These are phyloP conservation scores for Phalloptychus januarius DNA, from an alignment of 2,797 vertebrate species.

Conservation along the genomic window DNA sequence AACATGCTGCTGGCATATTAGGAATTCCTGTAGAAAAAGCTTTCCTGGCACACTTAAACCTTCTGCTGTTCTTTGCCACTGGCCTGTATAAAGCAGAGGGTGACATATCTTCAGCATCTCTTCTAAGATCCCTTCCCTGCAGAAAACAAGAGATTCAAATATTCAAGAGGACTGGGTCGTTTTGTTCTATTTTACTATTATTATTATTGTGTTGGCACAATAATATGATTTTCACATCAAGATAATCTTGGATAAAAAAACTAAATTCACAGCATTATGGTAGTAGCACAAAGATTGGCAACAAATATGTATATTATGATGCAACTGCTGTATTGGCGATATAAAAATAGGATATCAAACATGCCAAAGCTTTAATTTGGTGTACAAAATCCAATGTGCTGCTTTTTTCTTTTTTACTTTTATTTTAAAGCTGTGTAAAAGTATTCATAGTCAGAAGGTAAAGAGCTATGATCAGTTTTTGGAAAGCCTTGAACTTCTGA, in stretches of 20 bases:
- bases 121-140: not conserved
- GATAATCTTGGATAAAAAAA: not conserved
- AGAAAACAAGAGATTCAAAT: not conserved
- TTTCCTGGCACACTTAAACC: conserved; percentile 39
- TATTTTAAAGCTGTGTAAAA: too few species aligned
- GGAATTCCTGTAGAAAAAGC: conserved; percentile 30
- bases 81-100: conserved; percentile 31
- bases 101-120: conserved; percentile 14
- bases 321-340: not conserved
- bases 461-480: not conserved
- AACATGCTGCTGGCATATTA: conserved; percentile 34
- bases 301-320: not conserved
- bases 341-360: not conserved
- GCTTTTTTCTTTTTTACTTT: not conserved
- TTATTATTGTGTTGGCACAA: not conserved
- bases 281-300: not conserved
- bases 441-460: not conserved
- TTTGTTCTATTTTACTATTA: not conserved
- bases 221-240: not conserved
- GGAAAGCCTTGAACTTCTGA: not conserved
- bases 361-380: not conserved
- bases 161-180: not conserved
- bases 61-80: conserved; percentile 30
- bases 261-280: not conserved
- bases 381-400: not conserved